Base-by-base conservation (phyloP, 53 echinoderm and acorn worm species). In the Henricia sp. region DNA sequence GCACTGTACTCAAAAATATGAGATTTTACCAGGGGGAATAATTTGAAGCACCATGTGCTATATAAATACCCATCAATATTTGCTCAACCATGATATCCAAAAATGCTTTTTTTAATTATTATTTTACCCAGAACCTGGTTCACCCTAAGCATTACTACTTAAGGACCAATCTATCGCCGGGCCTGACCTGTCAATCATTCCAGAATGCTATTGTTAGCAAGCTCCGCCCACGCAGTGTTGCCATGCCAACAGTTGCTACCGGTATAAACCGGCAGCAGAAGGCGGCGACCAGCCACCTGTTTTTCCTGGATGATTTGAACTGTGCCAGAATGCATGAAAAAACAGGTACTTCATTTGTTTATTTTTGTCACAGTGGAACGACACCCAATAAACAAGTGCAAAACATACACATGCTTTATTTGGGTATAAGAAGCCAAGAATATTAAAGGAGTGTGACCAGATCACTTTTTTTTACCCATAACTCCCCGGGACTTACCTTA, bases 291-390 rank as follows among this genome's bases (percentile, higher is more conserved):
- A 84, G 48, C 26, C 71, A 84, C 23, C 62, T 92, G 67, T 94
- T 96, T 78, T 96, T 96, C 67, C 56, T 96, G 3, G 93, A 96
- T 67, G 96, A 96, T 84, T 54, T 96, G 24, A 91, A 94, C 37
- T 91, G 91, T 55, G 85, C 87, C 24, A 39, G 51, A 20, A 74
- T 74, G 51, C 75, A 94, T 26, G 37, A 70, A 23, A 66, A 53
- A 36, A 96, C 91, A 80, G 96, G 96, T 93, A 68, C 46, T 60
- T 36, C 76, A 34, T 3, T 37, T 39, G 53, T 12, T n/a, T n/a
- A n/a, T n/a, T n/a, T n/a, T n/a, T n/a, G n/a, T n/a, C n/a, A n/a
- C n/a, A n/a, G n/a, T n/a, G n/a, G n/a, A n/a, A n/a, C n/a, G n/a
- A n/a, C n/a, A n/a, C n/a, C n/a, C n/a, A n/a, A n/a, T n/a, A n/a